Evolutionary conservation across 2,797 vertebrate species (phyloP), one percentile per base, ranked within the genome.

Genomic region (Caiman crocodilus): DNA sequence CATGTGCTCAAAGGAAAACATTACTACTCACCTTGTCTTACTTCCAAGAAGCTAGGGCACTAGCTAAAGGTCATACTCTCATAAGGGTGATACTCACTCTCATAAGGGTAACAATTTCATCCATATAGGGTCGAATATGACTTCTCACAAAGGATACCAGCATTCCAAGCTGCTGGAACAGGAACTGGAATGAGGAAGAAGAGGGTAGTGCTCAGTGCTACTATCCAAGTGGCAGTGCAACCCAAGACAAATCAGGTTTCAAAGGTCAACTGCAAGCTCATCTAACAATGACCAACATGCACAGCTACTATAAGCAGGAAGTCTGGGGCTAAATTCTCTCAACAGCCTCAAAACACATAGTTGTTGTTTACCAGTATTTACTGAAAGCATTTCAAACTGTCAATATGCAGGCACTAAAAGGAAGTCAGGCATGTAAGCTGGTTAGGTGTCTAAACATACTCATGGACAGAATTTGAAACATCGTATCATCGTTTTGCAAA

Each of bases 111-210:
- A 99, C 99, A 89, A 99, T 99, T 96, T 99, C 99, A 76, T 99
- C 99, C 99, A 99, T 99, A 87, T 99, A 99, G 7, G 99, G 99
- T 30, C 99, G 98, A 96, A 99, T 99, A 92, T 99, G 99, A 95
- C 99, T 99, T 96, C 99, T 99, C 90, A 99, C 99, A 89, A 99
- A 99, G 94, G 99, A 99, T 89, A 99, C 99, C 90, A 99, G 97
- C 99, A 99, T 99, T 69, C 99, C 99, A 91, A 99, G 98, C 97
- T 99, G 99, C 98, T 99, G 99, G 97, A 99, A 99, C 57, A 99
- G 98, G 97, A 99, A 99, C 99, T 99, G 97, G 82, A 93, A 50
- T 50, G 42, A 96, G 30, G 78, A 91, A 96, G 50, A 93, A 88
- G 83, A 9, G 28, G 4, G 28, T 6, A 82, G 73, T 9, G 69